A percentile compares a stretch with the other conserved stretches of the same genome.
Evolutionary conservation across 2,113 vertebrate genomes (phyloP).

Genomic region (Ornithorhynchus anatinus): DNA sequence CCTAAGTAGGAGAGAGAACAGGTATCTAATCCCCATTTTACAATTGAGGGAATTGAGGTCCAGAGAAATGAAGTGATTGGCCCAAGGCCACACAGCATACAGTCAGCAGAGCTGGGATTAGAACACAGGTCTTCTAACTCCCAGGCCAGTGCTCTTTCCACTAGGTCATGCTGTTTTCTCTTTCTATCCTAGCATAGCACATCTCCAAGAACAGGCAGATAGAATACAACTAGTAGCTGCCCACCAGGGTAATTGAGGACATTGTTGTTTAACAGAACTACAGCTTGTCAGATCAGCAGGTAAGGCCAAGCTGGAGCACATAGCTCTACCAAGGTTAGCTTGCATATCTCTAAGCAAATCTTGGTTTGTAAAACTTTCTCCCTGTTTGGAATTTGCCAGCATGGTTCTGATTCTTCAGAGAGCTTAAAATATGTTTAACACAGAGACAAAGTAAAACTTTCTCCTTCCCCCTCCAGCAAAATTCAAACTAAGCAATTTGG

Average conservation of each 20-base stretch:
- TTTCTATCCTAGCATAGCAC: too few species aligned
- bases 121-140: too few species aligned
- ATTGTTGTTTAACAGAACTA: conserved; percentile 7
- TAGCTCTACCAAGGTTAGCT: conserved; percentile 1
- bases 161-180: too few species aligned
- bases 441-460: conserved; percentile 18
- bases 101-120: too few species aligned
- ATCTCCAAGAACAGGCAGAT: not conserved
- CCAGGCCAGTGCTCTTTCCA: too few species aligned
- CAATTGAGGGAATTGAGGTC: too few species aligned
- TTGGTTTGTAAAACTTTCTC: conserved; percentile 10
- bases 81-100: too few species aligned
- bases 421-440: conserved; percentile 37
- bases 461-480: not conserved
- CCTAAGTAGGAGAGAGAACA: too few species aligned
- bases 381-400: not conserved
- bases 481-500: conserved; percentile 13
- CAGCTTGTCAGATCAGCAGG: too few species aligned
- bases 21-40: too few species aligned
- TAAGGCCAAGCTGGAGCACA: not conserved
- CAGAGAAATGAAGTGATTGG: too few species aligned
- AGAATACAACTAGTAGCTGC: not conserved
- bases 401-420: conserved; percentile 23
- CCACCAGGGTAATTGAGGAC: not conserved
- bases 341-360: not conserved